Base-by-base conservation (phyloP, 2,888 invertebrate genomes). In the Aphrophora alni region DNA sequence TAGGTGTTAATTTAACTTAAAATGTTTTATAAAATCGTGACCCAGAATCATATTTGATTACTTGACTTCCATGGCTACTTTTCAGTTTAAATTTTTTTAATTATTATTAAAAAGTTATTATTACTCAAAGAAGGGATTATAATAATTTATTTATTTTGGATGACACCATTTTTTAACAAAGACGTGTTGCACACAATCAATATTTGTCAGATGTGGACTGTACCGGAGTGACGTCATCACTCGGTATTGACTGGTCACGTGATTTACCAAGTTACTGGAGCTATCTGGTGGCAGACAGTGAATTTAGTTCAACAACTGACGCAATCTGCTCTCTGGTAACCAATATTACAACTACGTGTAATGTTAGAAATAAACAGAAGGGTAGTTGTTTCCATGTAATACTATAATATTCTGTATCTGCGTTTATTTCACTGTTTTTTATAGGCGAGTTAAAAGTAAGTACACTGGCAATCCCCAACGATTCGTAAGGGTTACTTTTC, bases 181-280 rank as follows among this genome's bases (percentile, higher is more conserved):
- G 59, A 59, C 59, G 59, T 59, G 59, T 59, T 59, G 59, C 59
- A 59, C 14, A 21, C 59, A 59, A 59, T 59, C 59, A 21, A 59
- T 59, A 59, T 59, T 59, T 21, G 59, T 59, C 21, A 59, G 59
- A 59, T 14, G 59, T 59, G 14, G 59, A 59, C 59, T 59, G 59
- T 21, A 21, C 14, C 21, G 21, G 59, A 1, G 21, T 59, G 59
- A 59, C 59, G 59, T 59, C 59, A 59, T 12, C 59, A 59, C 59
- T 59, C 59, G n/a, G 59, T 59, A 59, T 59, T 59, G 59, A 59
- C 59, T 59, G 59, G 59, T 59, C 59, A 59, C 59, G 59, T 59
- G 59, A 21, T 21, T 0, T 2, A 3, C 3, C 4, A 2, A 8
- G 21, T 14, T 59, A 21, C 59, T 59, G 21, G 59, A 4, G 59